Base-by-base conservation (phyloP, 1,140 invertebrate genomes). In the Acarapis woodi region DNA sequence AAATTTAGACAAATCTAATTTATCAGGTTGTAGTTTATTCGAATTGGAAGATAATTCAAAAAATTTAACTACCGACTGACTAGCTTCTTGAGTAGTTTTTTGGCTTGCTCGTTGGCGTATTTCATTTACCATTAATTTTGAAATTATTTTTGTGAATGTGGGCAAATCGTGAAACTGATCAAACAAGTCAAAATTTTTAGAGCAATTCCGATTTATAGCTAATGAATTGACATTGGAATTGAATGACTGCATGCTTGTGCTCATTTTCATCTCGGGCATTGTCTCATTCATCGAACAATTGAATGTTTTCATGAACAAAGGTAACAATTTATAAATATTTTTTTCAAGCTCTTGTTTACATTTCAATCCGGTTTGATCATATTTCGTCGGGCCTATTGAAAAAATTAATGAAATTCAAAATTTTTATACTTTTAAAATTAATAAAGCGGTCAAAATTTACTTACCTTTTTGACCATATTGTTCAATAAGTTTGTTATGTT, bases 281-380 rank as follows among this genome's bases (percentile, higher is more conserved):
- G 24, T 44, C 15, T 32, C 4, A 22, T 22, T 19, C 16, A 24
- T 15, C 14, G n/a, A n/a, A 24, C n/a, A 45, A n/a, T 30, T 32
- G 12, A 4, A 14, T 63, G 90, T 85, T 67, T 93, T 94, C 60
- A 80, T 88, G 60, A 97, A 96, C 8, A 96, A 61, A 29, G 88
- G 88, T 47, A 97, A 62, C 79, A 96, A 90, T 56, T 85, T 88
- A 56, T 94, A 94, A 1, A 96, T 62, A 57, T 88, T 87, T 49
- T 77, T 74, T 57, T 93, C 80, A 42, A 73, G 68, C 55, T 90
- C 78, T 37, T 66, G 25, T 22, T 33, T 38, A 14, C 24, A 16
- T 12, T 31, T 18, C 31, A 39, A 37, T 14, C 32, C 42, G n/a
- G 4, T 19, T 10, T 29, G 28, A 15, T 28, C 26, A 14, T 37